These are phyloP conservation scores for Dromaius novaehollandiae DNA, from an alignment of 2,113 vertebrate genomes.

Conservation along the genomic window DNA sequence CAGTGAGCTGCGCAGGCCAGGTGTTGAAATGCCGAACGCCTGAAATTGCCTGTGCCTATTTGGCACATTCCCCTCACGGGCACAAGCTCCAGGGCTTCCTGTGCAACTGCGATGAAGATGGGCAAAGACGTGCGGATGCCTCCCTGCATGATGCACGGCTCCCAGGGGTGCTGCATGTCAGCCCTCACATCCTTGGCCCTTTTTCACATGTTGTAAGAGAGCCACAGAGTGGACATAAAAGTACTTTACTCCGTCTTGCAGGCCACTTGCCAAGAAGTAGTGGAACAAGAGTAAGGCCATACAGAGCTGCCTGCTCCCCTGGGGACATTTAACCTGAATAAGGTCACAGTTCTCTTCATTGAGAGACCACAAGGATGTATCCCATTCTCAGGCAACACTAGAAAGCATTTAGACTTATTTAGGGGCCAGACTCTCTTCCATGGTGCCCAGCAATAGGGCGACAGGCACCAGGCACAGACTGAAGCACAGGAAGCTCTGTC, in stretches of 20 bases:
- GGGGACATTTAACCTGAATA: not conserved
- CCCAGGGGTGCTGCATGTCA: not conserved
- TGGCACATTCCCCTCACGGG: too few species aligned
- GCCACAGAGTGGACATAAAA: not conserved
- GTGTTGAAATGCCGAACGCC: accelerated
- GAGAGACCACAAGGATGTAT: not conserved
- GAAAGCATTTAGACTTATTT: not conserved
- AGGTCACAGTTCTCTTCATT: too few species aligned
- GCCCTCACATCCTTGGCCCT: not conserved
- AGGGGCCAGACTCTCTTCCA: too few species aligned
- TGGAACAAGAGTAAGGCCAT: not conserved
- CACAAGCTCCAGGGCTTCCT: not conserved
- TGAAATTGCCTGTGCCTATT: not conserved
- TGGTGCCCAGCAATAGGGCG: too few species aligned
- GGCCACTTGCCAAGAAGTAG: accelerated
- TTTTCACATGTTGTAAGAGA: not conserved
- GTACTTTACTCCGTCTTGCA: accelerated
- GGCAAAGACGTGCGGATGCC: not conserved
- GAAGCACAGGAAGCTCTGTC: too few species aligned
- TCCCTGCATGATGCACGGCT: not conserved
- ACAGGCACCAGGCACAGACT: too few species aligned
- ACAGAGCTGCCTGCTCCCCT: accelerated
- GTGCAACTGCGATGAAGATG: not conserved
- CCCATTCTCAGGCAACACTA: too few species aligned
- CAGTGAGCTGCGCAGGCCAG: not conserved